Base-by-base conservation (phyloP, 2,113 vertebrate species). In the Tiliqua scincoides region DNA sequence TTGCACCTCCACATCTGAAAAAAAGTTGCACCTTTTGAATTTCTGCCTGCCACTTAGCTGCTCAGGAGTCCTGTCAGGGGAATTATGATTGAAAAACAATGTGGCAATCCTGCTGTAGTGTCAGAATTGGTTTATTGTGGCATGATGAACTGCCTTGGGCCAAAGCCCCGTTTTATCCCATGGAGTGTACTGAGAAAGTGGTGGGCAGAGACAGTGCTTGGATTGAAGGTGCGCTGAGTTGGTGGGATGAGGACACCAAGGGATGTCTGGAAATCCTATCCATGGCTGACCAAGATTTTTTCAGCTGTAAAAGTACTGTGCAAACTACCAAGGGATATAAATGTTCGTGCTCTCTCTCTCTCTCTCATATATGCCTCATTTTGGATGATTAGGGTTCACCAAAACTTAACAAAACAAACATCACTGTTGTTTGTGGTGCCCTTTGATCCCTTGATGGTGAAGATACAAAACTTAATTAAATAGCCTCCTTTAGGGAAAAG, bases 261-360 rank as follows among this genome's bases (percentile, higher is more conserved):
- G 21, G 52, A 65, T 65, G 40, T 54, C 79, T 86, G 59, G 70
- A 67, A 80, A 54, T 73, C 23, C 59, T 81, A 6, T 54, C 40
- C 37, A 90, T 84, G 88, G 74, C 89, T 80, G 71, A 40, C 52
- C 79, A 74, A 75, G 21, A 68, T 54, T 25, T 48, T 62, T 27
- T 32, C 32, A 63, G 32, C 20, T 73, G 30, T 37, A 68, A 23
- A 18, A 63, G 35, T 11, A 30, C 52, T 78, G 43, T 48, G 54
- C 30, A 80, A 25, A 57, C 37, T 30, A 27, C 23, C 35, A 59
- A 8, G n/a, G n/a, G 78, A 52, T 3, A 81, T 40, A 37, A 65
- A 54, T 15, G n/a, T n/a, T n/a, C n/a, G n/a, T 73, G n/a, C 35
- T 40, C 57, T 74, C 70, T 78, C 4, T n/a, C 23, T 52, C 14